Evolutionary conservation across 2,113 vertebrate genomes (phyloP).

Genomic region (Semnornis frantzii): DNA sequence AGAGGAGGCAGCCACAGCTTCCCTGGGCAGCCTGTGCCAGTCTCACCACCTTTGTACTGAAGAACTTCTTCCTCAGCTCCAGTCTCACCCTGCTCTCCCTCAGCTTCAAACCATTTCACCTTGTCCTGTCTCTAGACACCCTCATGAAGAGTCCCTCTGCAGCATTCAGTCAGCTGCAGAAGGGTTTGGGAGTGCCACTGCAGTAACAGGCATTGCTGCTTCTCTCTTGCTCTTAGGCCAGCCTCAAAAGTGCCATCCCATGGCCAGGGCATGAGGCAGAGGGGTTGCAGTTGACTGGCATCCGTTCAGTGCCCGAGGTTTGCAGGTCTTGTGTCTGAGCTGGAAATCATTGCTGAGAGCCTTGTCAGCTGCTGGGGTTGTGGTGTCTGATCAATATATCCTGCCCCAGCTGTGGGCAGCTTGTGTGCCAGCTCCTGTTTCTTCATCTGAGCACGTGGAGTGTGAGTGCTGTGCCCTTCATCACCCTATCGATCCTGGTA

Average conservation of each 20-base stretch:
- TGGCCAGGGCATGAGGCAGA: not conserved
- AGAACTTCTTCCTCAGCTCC: too few species aligned
- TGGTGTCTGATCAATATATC: not conserved
- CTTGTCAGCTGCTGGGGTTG: not conserved
- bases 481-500: not conserved
- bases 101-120: too few species aligned
- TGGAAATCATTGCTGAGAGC: not conserved
- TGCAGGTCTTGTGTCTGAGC: not conserved
- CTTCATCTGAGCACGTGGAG: not conserved
- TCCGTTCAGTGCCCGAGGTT: not conserved
- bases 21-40: too few species aligned
- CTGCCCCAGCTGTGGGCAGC: not conserved
- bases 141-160: not conserved
- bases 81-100: too few species aligned
- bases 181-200: not conserved
- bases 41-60: too few species aligned
- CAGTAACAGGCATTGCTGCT: not conserved
- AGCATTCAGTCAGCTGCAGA: not conserved
- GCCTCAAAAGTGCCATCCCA: rapidly evolving
- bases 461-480: not conserved
- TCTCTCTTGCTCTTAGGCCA: not conserved
- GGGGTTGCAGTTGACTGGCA: not conserved
- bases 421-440: not conserved
- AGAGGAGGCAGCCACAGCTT: too few species aligned
- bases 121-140: too few species aligned